Percentiles rank a stretch among this genome's conserved stretches.
Evolutionary conservation across 2,797 vertebrate species (phyloP).

Genomic region (Leptatherina wallacei): DNA sequence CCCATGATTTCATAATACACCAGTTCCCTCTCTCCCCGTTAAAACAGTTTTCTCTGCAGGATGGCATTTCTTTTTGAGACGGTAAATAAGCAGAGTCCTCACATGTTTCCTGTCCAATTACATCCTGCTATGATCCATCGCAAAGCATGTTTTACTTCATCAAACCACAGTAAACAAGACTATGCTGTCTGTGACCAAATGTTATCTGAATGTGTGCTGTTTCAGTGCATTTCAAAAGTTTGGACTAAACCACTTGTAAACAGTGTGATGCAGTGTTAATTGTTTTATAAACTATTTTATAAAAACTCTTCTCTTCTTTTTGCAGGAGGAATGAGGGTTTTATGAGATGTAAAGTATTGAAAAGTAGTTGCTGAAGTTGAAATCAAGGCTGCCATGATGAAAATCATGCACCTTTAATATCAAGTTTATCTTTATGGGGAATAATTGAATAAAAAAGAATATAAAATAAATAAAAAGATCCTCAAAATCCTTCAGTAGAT

Average conservation of each 20-base stretch:
- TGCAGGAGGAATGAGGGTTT: neutral
- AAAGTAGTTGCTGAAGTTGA: neutral
- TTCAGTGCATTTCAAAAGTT: slow-evolving; percentile 4
- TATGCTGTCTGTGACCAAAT: slow-evolving; percentile 14
- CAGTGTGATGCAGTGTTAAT: neutral
- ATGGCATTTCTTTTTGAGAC: slow-evolving; percentile 13
- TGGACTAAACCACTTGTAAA: neutral
- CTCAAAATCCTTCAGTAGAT: neutral
- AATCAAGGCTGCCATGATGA: neutral
- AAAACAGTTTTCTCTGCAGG: slow-evolving; percentile 34
- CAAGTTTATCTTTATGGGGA: neutral
- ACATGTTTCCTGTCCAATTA: slow-evolving; percentile 10
- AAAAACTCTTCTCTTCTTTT: neutral
- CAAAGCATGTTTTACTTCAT: slow-evolving; percentile 20
- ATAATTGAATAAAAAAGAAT: too few species aligned
- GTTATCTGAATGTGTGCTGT: slow-evolving; percentile 15
- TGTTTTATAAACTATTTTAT: neutral
- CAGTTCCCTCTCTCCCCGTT: slow-evolving; percentile 24
- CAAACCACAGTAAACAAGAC: slow-evolving; percentile 19
- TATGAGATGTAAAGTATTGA: neutral
- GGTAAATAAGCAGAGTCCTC: slow-evolving; percentile 36
- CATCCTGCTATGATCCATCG: slow-evolving; percentile 8
- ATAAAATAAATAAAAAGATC: neutral
- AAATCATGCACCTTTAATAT: neutral
- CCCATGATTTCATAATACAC: slow-evolving; percentile 32